Evolutionary conservation across 2,797 vertebrate genomes (phyloP).

Genomic region (Catostomus latipinnis): DNA sequence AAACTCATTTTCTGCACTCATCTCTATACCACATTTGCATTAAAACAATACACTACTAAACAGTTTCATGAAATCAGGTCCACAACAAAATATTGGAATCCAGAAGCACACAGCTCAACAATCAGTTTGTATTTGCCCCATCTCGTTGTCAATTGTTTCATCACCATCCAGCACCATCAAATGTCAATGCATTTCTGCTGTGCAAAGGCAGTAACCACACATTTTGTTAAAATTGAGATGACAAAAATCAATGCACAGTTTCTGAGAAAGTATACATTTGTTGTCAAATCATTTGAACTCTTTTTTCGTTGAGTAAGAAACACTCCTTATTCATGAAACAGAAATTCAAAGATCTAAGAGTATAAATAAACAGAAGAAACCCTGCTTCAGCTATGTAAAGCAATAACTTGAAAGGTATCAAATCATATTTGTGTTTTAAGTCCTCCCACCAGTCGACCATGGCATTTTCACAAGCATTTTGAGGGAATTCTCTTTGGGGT

Average conservation of each 20-base stretch:
- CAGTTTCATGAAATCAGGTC: conserved; percentile 17
- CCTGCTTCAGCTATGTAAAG: not conserved
- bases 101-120: not conserved
- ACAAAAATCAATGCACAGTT: too few species aligned
- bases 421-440: conserved; percentile 14
- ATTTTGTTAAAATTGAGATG: too few species aligned
- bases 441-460: conserved; percentile 12
- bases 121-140: not conserved
- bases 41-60: conserved; percentile 34
- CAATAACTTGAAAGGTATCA: conserved; percentile 9
- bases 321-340: not conserved
- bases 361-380: not conserved
- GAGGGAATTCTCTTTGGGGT: conserved; percentile 12
- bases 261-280: too few species aligned
- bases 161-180: not conserved
- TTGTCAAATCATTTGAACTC: too few species aligned
- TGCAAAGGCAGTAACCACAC: too few species aligned
- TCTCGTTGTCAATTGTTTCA: not conserved
- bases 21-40: conserved; percentile 41
- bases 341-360: not conserved
- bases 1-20: conserved; percentile 3
- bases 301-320: not conserved
- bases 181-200: not conserved
- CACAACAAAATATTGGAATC: conserved; percentile 1
- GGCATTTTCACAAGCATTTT: conserved; percentile 35